Conservation (phyloP, 35 echinoderm and acorn worm species). For the Heliocidaris tuberculata region DNA sequence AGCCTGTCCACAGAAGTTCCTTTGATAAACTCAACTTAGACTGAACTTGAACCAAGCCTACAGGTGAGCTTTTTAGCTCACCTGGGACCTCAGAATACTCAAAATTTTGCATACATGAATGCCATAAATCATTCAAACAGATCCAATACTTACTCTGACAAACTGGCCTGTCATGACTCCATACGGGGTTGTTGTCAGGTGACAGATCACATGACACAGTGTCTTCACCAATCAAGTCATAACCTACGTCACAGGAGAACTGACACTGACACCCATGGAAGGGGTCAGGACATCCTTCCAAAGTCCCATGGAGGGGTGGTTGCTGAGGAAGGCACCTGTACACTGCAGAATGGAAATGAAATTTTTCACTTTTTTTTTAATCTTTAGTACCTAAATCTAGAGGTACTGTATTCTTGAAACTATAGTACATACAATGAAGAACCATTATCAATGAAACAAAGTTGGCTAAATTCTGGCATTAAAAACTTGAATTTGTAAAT, state of each 20-base stretch:
- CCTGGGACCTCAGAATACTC: no score
- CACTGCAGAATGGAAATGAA: background rate
- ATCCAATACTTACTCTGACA: constrained; percentile 27
- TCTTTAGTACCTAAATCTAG: background rate
- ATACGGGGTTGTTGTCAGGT: background rate
- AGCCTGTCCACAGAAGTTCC: no score
- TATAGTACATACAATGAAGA: background rate
- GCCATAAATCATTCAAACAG: background rate
- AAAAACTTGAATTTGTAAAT: no score
- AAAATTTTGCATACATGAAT: background rate
- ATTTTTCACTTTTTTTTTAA: no score
- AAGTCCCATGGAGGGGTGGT: background rate
- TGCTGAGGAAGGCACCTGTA: background rate
- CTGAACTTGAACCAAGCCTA: no score
- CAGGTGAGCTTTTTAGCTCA: no score
- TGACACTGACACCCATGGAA: background rate
- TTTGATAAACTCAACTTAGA: no score
- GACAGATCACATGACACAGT: constrained; percentile 30
- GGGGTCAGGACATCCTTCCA: constrained; percentile 6
- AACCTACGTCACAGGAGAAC: constrained; percentile 34
- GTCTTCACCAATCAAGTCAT: constrained; percentile 19
- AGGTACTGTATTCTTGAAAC: background rate
- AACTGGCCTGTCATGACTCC: constrained; percentile 12
- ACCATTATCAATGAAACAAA: background rate
- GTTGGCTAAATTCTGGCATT: background rate